phyloP scores from a whole-genome alignment of 2,797 vertebrate species.

The Lates japonicus region DNA sequence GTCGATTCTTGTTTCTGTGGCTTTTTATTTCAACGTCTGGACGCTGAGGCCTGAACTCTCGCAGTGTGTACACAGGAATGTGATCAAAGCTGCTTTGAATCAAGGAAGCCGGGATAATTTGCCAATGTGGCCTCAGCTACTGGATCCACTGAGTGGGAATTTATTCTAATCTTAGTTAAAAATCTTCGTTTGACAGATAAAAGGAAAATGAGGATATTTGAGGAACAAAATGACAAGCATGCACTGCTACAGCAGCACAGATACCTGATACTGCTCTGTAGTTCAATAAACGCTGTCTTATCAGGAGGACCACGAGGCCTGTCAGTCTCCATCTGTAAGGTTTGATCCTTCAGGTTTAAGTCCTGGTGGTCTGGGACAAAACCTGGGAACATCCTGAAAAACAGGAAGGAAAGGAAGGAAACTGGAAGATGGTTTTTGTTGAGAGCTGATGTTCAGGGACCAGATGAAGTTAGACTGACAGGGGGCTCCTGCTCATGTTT shows the following conservation, averaged over 20 bases:
- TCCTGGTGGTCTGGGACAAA: too few relatives aligned
- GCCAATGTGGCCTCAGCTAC: constrained; percentile 6
- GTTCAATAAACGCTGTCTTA: too few relatives aligned
- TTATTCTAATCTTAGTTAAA: not conserved
- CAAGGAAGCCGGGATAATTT: constrained; percentile 8
- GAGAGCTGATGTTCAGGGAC: too few relatives aligned
- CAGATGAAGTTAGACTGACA: too few relatives aligned
- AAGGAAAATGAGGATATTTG: not conserved
- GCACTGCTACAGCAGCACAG: too few relatives aligned
- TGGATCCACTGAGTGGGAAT: not conserved
- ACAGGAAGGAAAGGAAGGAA: too few relatives aligned
- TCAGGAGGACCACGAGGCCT: too few relatives aligned
- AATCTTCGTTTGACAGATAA: constrained; percentile 1
- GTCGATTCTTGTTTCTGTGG: constrained; percentile 20
- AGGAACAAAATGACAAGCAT: not conserved
- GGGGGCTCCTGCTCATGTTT: too few relatives aligned
- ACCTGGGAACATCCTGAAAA: too few relatives aligned
- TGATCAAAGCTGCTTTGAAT: constrained; percentile 53
- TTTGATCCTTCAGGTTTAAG: too few relatives aligned
- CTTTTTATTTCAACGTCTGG: constrained; percentile 10
- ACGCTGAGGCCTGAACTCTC: constrained; percentile 19
- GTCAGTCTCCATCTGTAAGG: too few relatives aligned
- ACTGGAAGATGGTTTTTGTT: too few relatives aligned
- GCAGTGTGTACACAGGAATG: constrained; percentile 5
- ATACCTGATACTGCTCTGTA: not conserved